Evolutionary conservation across 2,113 vertebrate species (phyloP), one percentile per base, ranked within the genome.

Genomic region (Spea bombifrons): DNA sequence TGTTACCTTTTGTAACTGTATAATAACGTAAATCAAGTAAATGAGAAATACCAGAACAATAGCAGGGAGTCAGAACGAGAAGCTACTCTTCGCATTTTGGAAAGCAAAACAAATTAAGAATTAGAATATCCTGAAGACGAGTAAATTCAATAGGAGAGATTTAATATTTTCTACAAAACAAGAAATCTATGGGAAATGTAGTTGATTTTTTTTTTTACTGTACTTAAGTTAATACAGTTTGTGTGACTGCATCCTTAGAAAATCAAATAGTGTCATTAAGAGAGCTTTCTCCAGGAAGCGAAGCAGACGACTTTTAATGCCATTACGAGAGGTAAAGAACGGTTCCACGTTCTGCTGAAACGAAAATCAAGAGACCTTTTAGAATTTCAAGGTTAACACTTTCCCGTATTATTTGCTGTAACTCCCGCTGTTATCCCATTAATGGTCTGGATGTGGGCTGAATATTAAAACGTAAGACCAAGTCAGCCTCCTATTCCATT

Each of bases 351-450:
- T 73, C 73, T 55, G 2, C 15, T 69, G 55, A 61, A 7, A 30
- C 65, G 61, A 49, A 43, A 48, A 64, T 78, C 55, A 69, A 16
- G 10, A 50, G 70, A 55, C 48, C 9, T 49, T 65, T 74, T 10
- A 46, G 81, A 70, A 73, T 52, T 59, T 73, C 66, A 50, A 83
- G 13, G 73, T 85, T 70, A 76, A 78, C 5, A 68, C 45, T 2
- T 78, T 77, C 76, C 85, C 80, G 50, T 52, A 52, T 77, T 85
- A 55, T 87, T 86, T 86, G 82, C 87, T 85, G 75, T 71, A 68
- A 69, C 44, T 77, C 61, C 66, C 74, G n/a, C 63, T 70, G 46
- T 64, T 86, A 78, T 78, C 82, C 82, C 81, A 88, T 85, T 87
- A 83, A 86, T 86, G 66, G 72, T 10, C 63, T 64, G 78, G 82